These are phyloP conservation scores for Pollenia labialis DNA, from an alignment of 2,888 invertebrate genomes.

Conservation along the genomic window DNA sequence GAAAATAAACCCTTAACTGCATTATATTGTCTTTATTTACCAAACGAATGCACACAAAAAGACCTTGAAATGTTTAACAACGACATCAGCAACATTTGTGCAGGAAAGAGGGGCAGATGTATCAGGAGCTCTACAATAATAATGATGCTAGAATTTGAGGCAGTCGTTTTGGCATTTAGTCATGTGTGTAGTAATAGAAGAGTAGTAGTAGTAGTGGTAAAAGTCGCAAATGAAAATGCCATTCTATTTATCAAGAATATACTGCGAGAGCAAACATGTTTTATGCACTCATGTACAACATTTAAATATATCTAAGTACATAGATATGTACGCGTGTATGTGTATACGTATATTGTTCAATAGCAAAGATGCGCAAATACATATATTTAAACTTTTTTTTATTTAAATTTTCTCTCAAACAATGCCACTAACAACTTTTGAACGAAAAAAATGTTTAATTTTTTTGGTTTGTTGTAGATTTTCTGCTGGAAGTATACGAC, in stretches of 20 bases:
- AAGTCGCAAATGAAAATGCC: slow-evolving; percentile 13
- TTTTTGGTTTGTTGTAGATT: slow-evolving; percentile 1
- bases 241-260: slow-evolving; percentile 28
- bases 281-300: background rate
- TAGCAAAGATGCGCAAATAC: slow-evolving; percentile 28
- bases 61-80: slow-evolving; percentile 63
- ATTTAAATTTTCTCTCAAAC: slow-evolving; percentile 8
- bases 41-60: slow-evolving; percentile 55
- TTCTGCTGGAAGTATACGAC: background rate
- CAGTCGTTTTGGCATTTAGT: slow-evolving; percentile 4
- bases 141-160: slow-evolving; percentile 4
- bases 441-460: background rate
- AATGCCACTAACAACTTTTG: slow-evolving; percentile 2
- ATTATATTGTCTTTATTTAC: slow-evolving; percentile 62
- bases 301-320: background rate
- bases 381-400: slow-evolving; percentile 16
- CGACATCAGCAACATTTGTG: slow-evolving; percentile 1
- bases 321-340: no score
- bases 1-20: slow-evolving; percentile 51
- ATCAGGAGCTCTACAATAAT: background rate
- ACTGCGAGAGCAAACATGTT: background rate
- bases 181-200: background rate
- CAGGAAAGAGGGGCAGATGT: background rate
- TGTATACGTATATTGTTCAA: background rate
- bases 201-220: slow-evolving; percentile 2